phyloP scores from a whole-genome alignment of 2,113 vertebrate species.

The Carollia perspicillata region DNA sequence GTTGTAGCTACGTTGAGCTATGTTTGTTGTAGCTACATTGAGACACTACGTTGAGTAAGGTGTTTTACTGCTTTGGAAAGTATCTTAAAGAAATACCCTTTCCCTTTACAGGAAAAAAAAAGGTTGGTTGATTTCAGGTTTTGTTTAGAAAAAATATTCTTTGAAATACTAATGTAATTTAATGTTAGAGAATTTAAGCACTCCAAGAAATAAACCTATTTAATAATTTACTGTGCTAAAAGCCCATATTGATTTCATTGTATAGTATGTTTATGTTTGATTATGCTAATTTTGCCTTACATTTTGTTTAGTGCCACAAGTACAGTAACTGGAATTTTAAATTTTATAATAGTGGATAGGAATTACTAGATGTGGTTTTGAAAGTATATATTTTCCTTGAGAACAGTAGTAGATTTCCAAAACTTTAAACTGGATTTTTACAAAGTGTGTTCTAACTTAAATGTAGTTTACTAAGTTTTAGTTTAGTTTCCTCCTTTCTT shows the following conservation, averaged over 20 bases:
- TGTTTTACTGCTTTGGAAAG: constrained; percentile 41
- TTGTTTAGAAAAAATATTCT: constrained; percentile 19
- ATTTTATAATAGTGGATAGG: constrained; percentile 26
- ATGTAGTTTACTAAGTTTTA: constrained; percentile 21
- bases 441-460: constrained; percentile 19
- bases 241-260: constrained; percentile 28
- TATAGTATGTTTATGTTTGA: constrained; percentile 20
- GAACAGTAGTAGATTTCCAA: constrained; percentile 6
- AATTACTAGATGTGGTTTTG: constrained; percentile 4
- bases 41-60: neutral
- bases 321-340: constrained; percentile 43
- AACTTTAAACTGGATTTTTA: constrained; percentile 14
- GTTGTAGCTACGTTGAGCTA: constrained; percentile 4
- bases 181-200: constrained; percentile 11
- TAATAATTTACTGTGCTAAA: constrained; percentile 61
- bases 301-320: constrained; percentile 32
- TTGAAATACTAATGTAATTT: constrained; percentile 43
- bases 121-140: neutral
- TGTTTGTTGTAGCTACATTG: constrained; percentile 8
- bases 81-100: constrained; percentile 6
- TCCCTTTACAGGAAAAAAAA: neutral
- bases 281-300: constrained; percentile 1
- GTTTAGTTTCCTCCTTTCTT: neutral
- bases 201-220: constrained; percentile 20
- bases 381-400: constrained; percentile 32